Evolutionary conservation across 2,888 invertebrate genomes (phyloP).

Genomic region (Thysanoteuthis rhombus): DNA sequence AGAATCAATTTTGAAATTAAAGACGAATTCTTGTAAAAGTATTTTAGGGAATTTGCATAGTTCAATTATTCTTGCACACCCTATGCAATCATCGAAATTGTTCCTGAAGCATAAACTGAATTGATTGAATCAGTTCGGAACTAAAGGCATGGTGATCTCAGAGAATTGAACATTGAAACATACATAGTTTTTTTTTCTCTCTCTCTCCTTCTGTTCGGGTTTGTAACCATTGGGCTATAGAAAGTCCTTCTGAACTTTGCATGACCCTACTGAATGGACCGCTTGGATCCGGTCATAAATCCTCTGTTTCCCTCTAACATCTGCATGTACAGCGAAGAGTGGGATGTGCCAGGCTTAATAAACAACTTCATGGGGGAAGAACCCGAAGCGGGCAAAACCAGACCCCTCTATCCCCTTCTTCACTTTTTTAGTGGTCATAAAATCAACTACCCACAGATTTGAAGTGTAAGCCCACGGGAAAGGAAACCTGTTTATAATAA

Average conservation of each 20-base stretch:
- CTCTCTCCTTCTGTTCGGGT: no score
- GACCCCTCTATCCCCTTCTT: background rate
- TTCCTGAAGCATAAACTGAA: no score
- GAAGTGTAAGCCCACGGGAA: background rate
- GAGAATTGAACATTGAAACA: background rate
- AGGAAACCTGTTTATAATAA: background rate
- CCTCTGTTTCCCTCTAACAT: background rate
- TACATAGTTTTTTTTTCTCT: no score
- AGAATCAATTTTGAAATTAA: no score
- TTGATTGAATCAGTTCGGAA: no score
- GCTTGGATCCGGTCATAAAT: background rate
- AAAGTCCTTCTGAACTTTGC: background rate
- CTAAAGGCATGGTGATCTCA: no score
- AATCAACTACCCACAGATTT: background rate
- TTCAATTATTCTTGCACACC: no score
- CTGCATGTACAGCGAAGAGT: background rate
- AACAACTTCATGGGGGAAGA: background rate
- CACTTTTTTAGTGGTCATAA: background rate
- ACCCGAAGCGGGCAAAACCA: background rate
- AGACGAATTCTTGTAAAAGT: no score
- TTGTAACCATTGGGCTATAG: background rate
- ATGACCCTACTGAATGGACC: background rate
- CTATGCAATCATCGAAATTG: no score
- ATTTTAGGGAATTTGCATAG: no score
- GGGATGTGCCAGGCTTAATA: constrained; percentile 12